Evolutionary conservation across 2,888 invertebrate species (phyloP), one percentile per base, ranked within the genome.

Genomic region (Melinaea menophilus): DNA sequence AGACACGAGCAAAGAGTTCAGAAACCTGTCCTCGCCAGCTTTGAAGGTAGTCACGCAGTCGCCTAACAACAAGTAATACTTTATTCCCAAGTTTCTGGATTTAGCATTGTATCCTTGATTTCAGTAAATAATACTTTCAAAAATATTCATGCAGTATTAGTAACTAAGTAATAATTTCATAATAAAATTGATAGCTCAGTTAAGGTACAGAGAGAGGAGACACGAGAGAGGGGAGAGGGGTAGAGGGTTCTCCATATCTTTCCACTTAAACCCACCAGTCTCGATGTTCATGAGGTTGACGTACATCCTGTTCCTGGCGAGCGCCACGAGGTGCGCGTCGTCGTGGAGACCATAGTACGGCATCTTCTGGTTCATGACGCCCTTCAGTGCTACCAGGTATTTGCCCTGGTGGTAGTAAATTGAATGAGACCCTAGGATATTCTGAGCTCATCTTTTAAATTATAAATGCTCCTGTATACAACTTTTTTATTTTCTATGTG

Each of bases 301-400:
- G 77, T 96, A 96, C 96, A 97, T 96, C 75, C 96, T 88, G 88
- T 97, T 97, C 64, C 97, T 91, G 5, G 97, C 95, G 47, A 97
- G 90, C 3, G 96, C 95, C 45, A 97, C 97, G 67, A 95, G 87
- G 79, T 97, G 96, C 59, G 93, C 93, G 59, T 93, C 86, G 86
- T 96, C 95, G 80, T 97, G 96, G 9, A 96, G 92, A 0, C 96
- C 97, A 85, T 95, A 97, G 82, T 94, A 97, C 63, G 97, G 96
- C 96, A 97, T 96, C 85, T 96, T 96, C 82, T 97, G 96, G 89
- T 97, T 97, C 96, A 97, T 97, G 37, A 97, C 95, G 46, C 96
- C 96, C 78, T 96, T 95, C 56, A 96, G 84, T 51, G 95, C 94
- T 11, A 94, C 94, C 75, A 95, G 76, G 80, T 94, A 93, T 70